phyloP scores from a whole-genome alignment of 2,888 invertebrate species.

The Cryptophagus acutangulus region DNA sequence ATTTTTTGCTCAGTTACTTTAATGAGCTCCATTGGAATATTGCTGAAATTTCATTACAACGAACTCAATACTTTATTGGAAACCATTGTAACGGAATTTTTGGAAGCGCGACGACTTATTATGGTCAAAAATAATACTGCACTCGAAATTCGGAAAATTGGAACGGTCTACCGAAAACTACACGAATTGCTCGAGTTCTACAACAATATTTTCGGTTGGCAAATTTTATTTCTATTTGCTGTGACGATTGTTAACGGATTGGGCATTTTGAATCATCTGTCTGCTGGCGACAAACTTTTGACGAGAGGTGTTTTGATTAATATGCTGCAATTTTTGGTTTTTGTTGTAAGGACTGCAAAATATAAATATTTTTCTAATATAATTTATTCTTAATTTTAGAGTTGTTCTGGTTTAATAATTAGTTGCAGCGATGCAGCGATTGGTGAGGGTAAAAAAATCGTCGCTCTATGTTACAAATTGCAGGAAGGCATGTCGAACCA shows the following conservation, averaged over 20 bases:
- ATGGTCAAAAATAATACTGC: not conserved
- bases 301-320: too few relatives aligned
- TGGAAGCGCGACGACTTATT: not conserved
- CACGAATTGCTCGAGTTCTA: not conserved
- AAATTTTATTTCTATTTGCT: not conserved
- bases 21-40: not conserved
- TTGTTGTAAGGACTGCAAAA: too few relatives aligned
- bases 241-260: not conserved
- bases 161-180: not conserved
- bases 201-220: not conserved
- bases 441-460: not conserved
- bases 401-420: not conserved
- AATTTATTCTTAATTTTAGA: not conserved
- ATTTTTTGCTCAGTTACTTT: not conserved
- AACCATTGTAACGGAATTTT: not conserved
- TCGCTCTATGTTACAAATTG: not conserved
- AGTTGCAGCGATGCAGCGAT: not conserved
- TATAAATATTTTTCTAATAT: not conserved
- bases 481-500: not conserved
- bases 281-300: too few relatives aligned
- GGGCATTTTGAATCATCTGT: not conserved
- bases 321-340: too few relatives aligned
- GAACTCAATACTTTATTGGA: not conserved
- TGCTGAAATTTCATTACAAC: not conserved
- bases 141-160: not conserved